Conservation (phyloP, 1,140 invertebrate genomes). For the Planococcus citri region DNA sequence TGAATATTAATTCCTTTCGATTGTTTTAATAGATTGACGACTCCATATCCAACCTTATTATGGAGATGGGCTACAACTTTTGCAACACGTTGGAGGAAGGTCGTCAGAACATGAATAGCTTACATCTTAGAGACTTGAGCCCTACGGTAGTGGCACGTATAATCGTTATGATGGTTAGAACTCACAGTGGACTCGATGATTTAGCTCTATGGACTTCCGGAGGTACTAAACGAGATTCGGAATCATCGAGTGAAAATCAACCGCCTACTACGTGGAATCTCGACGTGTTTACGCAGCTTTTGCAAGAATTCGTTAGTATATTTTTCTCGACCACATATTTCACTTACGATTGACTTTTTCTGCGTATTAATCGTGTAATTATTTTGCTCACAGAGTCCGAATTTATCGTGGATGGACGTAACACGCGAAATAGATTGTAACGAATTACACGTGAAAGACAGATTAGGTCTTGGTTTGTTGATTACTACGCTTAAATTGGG, state of each 20-base stretch:
- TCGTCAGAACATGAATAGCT: slow-evolving; percentile 38
- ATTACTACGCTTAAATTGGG: slow-evolving; percentile 63
- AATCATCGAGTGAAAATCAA: slow-evolving; percentile 23
- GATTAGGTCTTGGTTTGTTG: slow-evolving; percentile 65
- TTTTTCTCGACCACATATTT: slow-evolving; percentile 13
- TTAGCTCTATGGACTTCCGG: slow-evolving; percentile 28
- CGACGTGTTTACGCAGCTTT: slow-evolving; percentile 77
- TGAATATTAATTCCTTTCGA: not conserved
- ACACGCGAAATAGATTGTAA: slow-evolving; percentile 78
- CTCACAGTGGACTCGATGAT: slow-evolving; percentile 58
- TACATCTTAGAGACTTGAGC: slow-evolving; percentile 58
- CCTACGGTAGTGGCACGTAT: slow-evolving; percentile 71
- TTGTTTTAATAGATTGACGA: slow-evolving; percentile 42
- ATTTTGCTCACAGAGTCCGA: slow-evolving; percentile 41
- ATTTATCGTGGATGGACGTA: slow-evolving; percentile 84
- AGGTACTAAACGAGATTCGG: slow-evolving; percentile 26
- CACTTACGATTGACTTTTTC: not conserved
- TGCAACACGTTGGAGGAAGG: slow-evolving; percentile 81
- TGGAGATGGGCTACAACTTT: slow-evolving; percentile 80
- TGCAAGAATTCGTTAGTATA: slow-evolving; percentile 66
- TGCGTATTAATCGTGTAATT: slow-evolving; percentile 16
- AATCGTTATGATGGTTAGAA: slow-evolving; percentile 73
- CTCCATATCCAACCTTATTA: slow-evolving; percentile 66
- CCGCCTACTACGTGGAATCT: slow-evolving; percentile 74
- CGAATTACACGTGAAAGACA: slow-evolving; percentile 76